Evolutionary conservation across 2,888 invertebrate genomes (phyloP), one percentile per base, ranked within the genome.

Genomic region (Altica lythri): DNA sequence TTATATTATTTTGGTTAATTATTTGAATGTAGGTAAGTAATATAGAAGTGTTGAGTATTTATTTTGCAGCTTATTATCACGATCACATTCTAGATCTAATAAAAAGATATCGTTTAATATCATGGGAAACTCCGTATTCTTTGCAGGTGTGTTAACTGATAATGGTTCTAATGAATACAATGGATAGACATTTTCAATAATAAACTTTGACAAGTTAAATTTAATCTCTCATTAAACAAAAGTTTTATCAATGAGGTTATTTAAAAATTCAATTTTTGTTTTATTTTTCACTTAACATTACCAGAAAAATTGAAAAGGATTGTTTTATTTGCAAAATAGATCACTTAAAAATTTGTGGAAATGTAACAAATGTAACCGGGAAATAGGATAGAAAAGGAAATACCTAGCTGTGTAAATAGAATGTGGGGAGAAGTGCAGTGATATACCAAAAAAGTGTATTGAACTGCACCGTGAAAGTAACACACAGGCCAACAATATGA

Each of bases 21-120:
- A 16, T 48, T 48, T 37, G 48, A 6, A 27, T 38, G 38, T 48
- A 29, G 29, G 27, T 30, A 42, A 19, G 14, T 42, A 32, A 49
- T 49, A 50, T 51, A 40, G 48, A 51, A 45, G 40, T 59, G 51
- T 60, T 54, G 55, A 62, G 59, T 60, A 57, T 61, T 59, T 53
- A 53, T 48, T 51, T 48, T 45, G 54, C 47, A 55, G 52, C 53
- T 50, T 19, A 55, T 64, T 62, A 66, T 66, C 62, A 57, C 56
- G 65, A 67, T 67, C 61, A 64, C 60, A 66, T 65, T 66, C 63
- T 65, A 65, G 68, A 68, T 68, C 56, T 62, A 59, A 59, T 57
- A 52, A 57, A 43, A 42, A 59, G 62, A 65, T 65, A 65, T 58
- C 58, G 57, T 63, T 66, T 62, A 49, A 65, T 63, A 66, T 64